Evolutionary conservation across 2,113 vertebrate species (phyloP).

Genomic region (Pachypanchax playfairii): DNA sequence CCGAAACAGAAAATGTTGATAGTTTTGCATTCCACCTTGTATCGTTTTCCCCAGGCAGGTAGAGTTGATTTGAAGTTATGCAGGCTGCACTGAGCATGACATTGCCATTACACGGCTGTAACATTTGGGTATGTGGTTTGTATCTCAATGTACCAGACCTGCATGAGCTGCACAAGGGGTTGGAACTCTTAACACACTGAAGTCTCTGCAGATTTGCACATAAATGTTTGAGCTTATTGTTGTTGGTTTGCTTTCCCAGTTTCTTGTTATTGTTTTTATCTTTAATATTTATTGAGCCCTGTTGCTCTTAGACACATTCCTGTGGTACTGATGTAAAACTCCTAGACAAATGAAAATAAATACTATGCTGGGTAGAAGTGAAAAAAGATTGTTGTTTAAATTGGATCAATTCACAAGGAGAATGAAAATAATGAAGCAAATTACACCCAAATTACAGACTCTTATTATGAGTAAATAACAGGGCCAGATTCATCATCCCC

Average conservation of each 20-base stretch:
- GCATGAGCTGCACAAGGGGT: slow-evolving; percentile 18
- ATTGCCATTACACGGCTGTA: slow-evolving; percentile 60
- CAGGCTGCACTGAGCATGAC: slow-evolving; percentile 50
- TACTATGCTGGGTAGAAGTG: slow-evolving; percentile 5
- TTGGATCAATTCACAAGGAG: slow-evolving; percentile 13
- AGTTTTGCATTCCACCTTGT: slow-evolving; percentile 24
- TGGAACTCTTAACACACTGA: slow-evolving; percentile 12
- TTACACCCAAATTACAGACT: slow-evolving; percentile 7
- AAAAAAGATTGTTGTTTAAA: slow-evolving; percentile 2
- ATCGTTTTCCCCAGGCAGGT: slow-evolving; percentile 15
- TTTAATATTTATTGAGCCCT: neutral
- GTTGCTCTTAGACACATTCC: neutral
- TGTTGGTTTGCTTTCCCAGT: neutral
- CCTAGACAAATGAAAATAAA: slow-evolving; percentile 30
- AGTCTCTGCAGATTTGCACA: slow-evolving; percentile 10
- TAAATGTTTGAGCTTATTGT: neutral
- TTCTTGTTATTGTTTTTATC: neutral
- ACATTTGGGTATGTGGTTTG: slow-evolving; percentile 44
- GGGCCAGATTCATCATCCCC: slow-evolving; percentile 7
- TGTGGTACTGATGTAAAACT: slow-evolving; percentile 1
- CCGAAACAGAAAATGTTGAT: slow-evolving; percentile 34
- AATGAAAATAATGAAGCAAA: slow-evolving; percentile 29
- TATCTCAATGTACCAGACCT: slow-evolving; percentile 35
- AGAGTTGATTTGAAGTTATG: slow-evolving; percentile 52
- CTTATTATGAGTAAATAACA: slow-evolving; percentile 36